Evolutionary conservation across 1,140 invertebrate genomes (phyloP).

Genomic region (Teleopsis dalmanni): DNA sequence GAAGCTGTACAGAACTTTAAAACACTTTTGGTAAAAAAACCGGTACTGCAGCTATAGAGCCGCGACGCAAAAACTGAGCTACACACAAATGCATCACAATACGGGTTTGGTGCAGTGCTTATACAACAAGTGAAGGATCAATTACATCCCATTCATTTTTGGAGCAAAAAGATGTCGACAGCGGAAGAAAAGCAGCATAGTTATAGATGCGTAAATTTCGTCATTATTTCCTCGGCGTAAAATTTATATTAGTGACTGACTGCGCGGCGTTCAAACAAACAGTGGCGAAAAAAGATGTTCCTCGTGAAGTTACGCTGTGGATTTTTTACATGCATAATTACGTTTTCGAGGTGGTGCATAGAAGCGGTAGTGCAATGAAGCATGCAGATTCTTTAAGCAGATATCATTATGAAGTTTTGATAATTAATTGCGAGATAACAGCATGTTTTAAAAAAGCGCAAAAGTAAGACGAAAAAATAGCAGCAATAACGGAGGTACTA

Average conservation of each 20-base stretch:
- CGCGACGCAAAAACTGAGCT: slow-evolving; percentile 10
- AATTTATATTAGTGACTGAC: slow-evolving; percentile 15
- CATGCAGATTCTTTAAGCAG: slow-evolving; percentile 28
- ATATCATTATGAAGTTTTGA: slow-evolving; percentile 15
- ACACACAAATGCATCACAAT: slow-evolving; percentile 18
- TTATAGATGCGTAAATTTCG: slow-evolving; percentile 21
- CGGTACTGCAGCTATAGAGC: no score
- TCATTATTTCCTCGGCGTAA: slow-evolving; percentile 8
- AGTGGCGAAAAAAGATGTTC: slow-evolving; percentile 24
- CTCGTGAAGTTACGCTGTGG: slow-evolving; percentile 20
- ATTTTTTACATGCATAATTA: slow-evolving; percentile 28
- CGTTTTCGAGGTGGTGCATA: slow-evolving; percentile 39
- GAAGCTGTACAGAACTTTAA: no score
- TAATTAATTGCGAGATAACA: background rate
- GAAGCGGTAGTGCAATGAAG: slow-evolving; percentile 22
- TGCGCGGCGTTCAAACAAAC: slow-evolving; percentile 32
- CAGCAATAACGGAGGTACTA: background rate
- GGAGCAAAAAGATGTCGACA: slow-evolving; percentile 11
- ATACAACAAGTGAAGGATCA: slow-evolving; percentile 12
- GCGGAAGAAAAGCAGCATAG: slow-evolving; percentile 40
- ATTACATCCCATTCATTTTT: background rate
- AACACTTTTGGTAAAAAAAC: no score
- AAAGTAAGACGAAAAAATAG: background rate
- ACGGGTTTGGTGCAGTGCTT: slow-evolving; percentile 19
- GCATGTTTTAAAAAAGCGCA: background rate